These are phyloP conservation scores for Norana najaformis DNA, from an alignment of 2,888 invertebrate species.

Conservation along the genomic window DNA sequence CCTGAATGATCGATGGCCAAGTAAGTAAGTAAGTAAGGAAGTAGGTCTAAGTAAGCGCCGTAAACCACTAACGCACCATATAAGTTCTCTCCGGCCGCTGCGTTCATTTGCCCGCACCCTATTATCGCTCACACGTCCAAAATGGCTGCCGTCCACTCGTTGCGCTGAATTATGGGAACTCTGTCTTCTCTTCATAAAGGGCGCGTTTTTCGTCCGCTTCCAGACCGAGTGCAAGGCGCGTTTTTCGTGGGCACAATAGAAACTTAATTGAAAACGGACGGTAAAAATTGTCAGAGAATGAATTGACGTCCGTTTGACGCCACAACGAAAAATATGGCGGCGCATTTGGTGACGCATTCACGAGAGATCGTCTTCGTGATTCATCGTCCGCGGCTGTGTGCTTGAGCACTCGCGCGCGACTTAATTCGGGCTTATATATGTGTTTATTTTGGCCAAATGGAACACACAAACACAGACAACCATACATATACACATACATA, in stretches of 20 bases:
- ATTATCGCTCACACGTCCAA: background rate
- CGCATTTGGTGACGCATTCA: background rate
- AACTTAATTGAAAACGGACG: background rate
- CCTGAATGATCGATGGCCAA: constrained; percentile 7
- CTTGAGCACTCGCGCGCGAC: background rate
- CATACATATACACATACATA: too few species aligned
- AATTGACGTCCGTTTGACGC: constrained; percentile 7
- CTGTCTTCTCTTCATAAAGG: background rate
- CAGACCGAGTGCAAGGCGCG: background rate
- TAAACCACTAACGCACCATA: background rate
- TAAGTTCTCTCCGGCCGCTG: background rate
- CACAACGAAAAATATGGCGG: constrained; percentile 13
- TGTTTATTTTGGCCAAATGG: background rate
- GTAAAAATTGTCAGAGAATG: background rate
- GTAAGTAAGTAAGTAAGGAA: constrained; percentile 13
- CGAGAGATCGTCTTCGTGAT: background rate
- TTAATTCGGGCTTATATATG: background rate
- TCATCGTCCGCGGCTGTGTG: background rate
- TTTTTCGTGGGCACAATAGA: background rate
- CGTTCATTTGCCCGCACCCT: background rate
- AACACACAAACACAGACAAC: too few species aligned
- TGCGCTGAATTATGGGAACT: background rate
- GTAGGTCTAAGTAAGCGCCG: constrained; percentile 13
- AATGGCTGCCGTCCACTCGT: background rate
- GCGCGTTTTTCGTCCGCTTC: background rate